Base-by-base conservation (phyloP, 2,888 invertebrate genomes). In the Agriopis aurantiaria region DNA sequence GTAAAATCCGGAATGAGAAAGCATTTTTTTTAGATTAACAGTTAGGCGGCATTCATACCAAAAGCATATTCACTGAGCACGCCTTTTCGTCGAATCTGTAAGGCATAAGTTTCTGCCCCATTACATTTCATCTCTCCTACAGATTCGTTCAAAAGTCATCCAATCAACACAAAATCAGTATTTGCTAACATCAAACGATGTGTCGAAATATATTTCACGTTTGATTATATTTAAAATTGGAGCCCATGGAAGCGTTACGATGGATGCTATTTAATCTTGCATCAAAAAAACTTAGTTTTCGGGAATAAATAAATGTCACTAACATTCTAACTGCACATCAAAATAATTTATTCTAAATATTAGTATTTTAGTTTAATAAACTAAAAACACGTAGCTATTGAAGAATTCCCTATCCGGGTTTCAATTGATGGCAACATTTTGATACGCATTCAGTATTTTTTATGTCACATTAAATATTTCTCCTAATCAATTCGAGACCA, bases 101-200 rank as follows among this genome's bases (percentile, higher is more conserved):
- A 49, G 43, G 5, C 43, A 60, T 14, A 14, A 46, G 56, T 57
- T 69, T 70, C 57, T 53, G 11, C 58, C 58, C 56, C 62, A 62
- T 65, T 62, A 41, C n/a, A 9, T 51, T 61, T 58, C 46, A 63
- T 53, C 62, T 51, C 57, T 43, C 67, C 23, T 58, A 55, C 49
- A 65, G 14, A 58, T 60, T 58, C 45, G 57, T 62, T 58, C 62
- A 55, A 48, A 69, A 59, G 60, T 63, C 59, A 60, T 66, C 53
- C 51, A 68, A 68, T 65, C 65, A 66, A 69, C 57, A 8, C 49
- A 51, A 49, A 53, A 61, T 64, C 56, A 48, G 6, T 64, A 56
- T 67, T 53, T 69, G 57, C 41, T 43, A 53, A 65, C 56, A 61
- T 69, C 56, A 61, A 69, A 65, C 65, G 65, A 40, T 55, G 55